Conservation (phyloP, 1,140 invertebrate species). For the Pachypsylla venusta region DNA sequence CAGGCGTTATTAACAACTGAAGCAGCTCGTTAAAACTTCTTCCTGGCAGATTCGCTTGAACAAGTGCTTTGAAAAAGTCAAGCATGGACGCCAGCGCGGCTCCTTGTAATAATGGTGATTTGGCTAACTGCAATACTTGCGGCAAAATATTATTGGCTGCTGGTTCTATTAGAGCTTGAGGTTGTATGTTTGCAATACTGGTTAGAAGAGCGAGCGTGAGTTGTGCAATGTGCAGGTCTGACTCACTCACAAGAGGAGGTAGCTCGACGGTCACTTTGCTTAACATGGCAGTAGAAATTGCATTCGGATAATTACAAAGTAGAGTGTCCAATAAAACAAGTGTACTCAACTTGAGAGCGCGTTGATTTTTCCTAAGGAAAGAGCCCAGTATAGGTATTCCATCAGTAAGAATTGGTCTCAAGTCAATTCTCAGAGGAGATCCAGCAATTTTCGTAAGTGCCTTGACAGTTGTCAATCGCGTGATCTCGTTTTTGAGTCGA, state of each 20-base stretch:
- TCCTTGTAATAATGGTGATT: constrained; percentile 78
- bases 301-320: constrained; percentile 64
- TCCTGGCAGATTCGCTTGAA: constrained; percentile 58
- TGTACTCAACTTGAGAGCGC: constrained; percentile 83
- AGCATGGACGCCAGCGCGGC: constrained; percentile 76
- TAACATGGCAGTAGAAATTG: constrained; percentile 51
- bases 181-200: constrained; percentile 52
- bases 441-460: constrained; percentile 86
- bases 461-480: constrained; percentile 87
- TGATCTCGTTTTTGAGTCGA: constrained; percentile 90
- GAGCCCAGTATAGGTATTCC: constrained; percentile 82
- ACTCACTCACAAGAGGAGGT: constrained; percentile 77
- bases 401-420: constrained; percentile 73
- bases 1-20: constrained; percentile 49
- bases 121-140: constrained; percentile 70
- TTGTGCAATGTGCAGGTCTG: constrained; percentile 91
- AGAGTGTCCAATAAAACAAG: constrained; percentile 80
- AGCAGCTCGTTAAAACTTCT: constrained; percentile 67
- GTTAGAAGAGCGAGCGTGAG: constrained; percentile 62
- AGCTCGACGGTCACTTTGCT: constrained; percentile 67
- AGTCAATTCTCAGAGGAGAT: constrained; percentile 72
- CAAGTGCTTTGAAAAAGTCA: constrained; percentile 80
- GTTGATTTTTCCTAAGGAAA: constrained; percentile 92
- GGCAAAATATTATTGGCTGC: constrained; percentile 52
- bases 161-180: constrained; percentile 47